Conservation (phyloP, 2,888 invertebrate genomes). For the Apamea crenata region DNA sequence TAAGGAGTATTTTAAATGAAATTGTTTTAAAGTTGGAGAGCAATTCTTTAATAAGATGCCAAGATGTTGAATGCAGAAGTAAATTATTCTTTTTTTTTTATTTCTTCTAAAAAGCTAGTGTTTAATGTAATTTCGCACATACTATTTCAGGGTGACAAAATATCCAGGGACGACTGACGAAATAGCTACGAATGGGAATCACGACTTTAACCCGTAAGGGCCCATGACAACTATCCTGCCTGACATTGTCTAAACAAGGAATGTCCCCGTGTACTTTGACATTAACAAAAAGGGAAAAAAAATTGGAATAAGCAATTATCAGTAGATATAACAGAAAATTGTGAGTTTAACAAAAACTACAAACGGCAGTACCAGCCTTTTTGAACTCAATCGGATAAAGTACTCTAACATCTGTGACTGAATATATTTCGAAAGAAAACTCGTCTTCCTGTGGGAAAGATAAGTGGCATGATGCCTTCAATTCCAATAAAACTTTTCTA, state of each 20-base stretch:
- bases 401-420: slow-evolving; percentile 52
- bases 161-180: neutral
- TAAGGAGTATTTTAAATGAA: slow-evolving; percentile 45
- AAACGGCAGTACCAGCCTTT: slow-evolving; percentile 19
- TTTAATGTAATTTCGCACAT: neutral
- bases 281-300: neutral
- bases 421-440: slow-evolving; percentile 60
- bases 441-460: slow-evolving; percentile 65
- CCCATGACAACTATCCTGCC: neutral
- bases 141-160: neutral
- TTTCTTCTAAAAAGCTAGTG: neutral
- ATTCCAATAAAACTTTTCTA: slow-evolving; percentile 79
- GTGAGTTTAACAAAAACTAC: slow-evolving; percentile 22
- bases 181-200: neutral
- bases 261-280: neutral
- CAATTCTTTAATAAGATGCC: neutral
- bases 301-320: no score
- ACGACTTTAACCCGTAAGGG: neutral
- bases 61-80: neutral
- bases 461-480: slow-evolving; percentile 76
- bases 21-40: slow-evolving; percentile 44
- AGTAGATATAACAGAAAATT: neutral
- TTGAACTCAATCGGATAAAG: slow-evolving; percentile 61
- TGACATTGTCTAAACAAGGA: slow-evolving; percentile 4
- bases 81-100: neutral